Evolutionary conservation across 2,113 vertebrate genomes (phyloP).

Genomic region (Shinisaurus crocodilurus): DNA sequence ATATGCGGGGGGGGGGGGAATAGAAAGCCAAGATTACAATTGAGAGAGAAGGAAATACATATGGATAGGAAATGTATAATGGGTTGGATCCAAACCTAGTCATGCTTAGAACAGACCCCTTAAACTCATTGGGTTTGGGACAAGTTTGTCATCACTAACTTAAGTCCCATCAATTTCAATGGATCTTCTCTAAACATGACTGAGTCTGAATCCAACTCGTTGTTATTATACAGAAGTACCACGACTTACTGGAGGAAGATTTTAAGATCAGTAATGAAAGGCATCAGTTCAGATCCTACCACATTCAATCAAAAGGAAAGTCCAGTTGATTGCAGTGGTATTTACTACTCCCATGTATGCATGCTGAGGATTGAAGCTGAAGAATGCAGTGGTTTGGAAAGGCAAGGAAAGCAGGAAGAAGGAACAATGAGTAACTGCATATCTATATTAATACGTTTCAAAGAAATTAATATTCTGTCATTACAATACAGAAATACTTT

Average conservation of each 20-base stretch:
- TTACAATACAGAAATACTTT: neutral
- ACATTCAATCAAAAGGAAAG: neutral
- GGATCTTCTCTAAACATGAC: neutral
- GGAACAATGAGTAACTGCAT: neutral
- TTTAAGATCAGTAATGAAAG: neutral
- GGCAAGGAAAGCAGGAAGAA: neutral
- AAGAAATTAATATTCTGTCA: slow-evolving; percentile 15
- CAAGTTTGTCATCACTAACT: neutral
- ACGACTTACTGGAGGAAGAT: neutral
- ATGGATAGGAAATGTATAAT: neutral
- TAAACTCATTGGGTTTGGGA: neutral
- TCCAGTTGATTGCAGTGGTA: neutral
- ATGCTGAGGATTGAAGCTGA: neutral
- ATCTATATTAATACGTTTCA: neutral
- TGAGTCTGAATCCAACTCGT: neutral
- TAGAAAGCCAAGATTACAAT: neutral
- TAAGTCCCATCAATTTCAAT: neutral
- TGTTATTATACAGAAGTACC: neutral
- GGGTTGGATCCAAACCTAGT: neutral
- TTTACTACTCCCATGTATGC: neutral
- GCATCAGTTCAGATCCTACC: neutral
- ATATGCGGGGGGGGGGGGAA: neutral
- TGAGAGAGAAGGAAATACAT: neutral
- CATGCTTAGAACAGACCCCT: neutral
- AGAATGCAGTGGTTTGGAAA: neutral